Conservation (phyloP, 2,113 vertebrate genomes). For the Centropus unirufus region DNA sequence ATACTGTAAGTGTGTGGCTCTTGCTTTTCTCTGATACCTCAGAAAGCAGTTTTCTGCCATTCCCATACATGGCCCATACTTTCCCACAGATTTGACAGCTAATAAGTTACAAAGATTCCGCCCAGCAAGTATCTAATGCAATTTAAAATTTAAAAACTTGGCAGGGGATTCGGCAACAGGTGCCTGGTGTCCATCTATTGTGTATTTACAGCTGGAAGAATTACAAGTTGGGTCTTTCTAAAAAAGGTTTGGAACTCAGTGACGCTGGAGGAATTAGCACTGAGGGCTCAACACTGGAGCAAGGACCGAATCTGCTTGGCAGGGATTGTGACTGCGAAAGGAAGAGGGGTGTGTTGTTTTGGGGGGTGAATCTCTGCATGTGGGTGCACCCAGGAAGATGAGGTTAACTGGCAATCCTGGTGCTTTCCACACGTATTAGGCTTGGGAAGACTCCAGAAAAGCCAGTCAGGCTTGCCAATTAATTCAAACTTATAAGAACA, state of each 20-base stretch:
- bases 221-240: conserved; percentile 30
- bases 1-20: neutral
- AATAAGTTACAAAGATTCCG: neutral
- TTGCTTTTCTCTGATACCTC: conserved; percentile 19
- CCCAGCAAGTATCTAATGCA: neutral
- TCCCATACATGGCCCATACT: neutral
- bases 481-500: neutral
- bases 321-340: neutral
- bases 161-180: conserved; percentile 31
- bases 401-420: neutral
- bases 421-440: neutral
- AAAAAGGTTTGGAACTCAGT: conserved; percentile 39
- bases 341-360: neutral
- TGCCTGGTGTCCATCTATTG: conserved; percentile 46
- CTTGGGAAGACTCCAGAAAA: conserved; percentile 23
- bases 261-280: neutral
- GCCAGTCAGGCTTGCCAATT: neutral
- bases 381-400: neutral
- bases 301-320: neutral
- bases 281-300: neutral
- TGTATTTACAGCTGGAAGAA: conserved; percentile 2
- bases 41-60: conserved; percentile 30
- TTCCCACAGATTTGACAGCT: conserved; percentile 24
- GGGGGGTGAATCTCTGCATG: neutral
- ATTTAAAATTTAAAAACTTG: conserved; percentile 26